Evolutionary conservation across 2,797 vertebrate genomes (phyloP).

Genomic region (Catharus ustulatus): DNA sequence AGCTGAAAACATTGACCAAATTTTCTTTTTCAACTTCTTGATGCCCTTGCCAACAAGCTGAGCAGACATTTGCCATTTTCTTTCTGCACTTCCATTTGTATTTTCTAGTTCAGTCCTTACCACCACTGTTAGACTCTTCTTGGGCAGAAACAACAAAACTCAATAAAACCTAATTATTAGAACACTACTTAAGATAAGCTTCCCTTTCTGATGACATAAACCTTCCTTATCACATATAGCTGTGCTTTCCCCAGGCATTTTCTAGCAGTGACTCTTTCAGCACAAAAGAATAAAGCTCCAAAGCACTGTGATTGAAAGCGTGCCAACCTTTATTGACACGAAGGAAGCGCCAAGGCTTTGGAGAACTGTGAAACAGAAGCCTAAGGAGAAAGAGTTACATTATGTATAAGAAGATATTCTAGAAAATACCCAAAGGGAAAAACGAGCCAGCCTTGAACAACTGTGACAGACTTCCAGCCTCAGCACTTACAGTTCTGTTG

Average conservation of each 20-base stretch:
- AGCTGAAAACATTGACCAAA: not conserved
- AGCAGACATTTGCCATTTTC: not conserved
- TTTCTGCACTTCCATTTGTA: not conserved
- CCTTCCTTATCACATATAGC: constrained; percentile 2
- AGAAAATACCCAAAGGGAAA: constrained; percentile 9
- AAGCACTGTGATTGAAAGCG: not conserved
- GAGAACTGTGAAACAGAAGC: constrained; percentile 25
- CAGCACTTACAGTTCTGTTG: not conserved
- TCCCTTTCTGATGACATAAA: not conserved
- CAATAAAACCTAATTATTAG: not conserved
- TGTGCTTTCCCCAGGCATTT: constrained; percentile 21
- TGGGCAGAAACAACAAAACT: not conserved
- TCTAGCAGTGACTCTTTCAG: not conserved
- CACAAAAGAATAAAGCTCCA: constrained; percentile 11
- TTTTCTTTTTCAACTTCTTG: not conserved
- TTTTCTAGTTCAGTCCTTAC: not conserved
- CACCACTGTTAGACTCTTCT: not conserved
- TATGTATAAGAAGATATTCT: constrained; percentile 30
- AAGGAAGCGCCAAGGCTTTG: not conserved
- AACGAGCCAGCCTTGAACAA: not conserved
- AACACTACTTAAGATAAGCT: not conserved
- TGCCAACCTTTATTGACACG: constrained; percentile 18
- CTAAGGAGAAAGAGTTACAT: not conserved
- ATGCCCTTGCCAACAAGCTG: not conserved
- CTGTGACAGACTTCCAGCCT: not conserved